phyloP scores from a whole-genome alignment of 2,797 vertebrate genomes.

The Vultur gryphus region DNA sequence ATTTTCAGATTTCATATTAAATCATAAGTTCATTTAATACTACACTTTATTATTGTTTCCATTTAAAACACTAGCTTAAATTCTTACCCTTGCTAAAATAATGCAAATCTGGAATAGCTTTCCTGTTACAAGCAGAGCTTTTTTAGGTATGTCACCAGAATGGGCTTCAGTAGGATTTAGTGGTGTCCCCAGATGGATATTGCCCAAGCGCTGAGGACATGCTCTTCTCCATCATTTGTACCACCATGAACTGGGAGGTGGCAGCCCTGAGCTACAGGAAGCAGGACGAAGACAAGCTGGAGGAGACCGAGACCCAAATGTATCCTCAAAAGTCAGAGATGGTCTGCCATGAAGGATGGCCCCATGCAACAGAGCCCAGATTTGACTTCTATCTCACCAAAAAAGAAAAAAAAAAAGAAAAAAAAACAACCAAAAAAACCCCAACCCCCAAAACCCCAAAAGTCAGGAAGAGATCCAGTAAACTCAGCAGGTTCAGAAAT shows the following conservation, averaged over 20 bases:
- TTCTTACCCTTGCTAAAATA: not conserved
- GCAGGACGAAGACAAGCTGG: not conserved
- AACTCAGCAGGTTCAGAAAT: not conserved
- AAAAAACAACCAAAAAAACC: not conserved
- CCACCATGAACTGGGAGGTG: not conserved
- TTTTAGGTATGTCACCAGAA: not conserved
- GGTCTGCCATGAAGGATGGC: not conserved
- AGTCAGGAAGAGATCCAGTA: not conserved
- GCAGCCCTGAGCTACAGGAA: not conserved
- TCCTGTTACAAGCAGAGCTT: not conserved
- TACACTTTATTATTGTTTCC: not conserved
- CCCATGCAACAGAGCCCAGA: not conserved
- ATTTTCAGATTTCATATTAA: not conserved
- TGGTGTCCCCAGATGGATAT: not conserved
- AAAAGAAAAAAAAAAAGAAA: no score
- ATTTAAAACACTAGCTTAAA: not conserved
- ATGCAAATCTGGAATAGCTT: not conserved
- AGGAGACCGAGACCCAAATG: not conserved
- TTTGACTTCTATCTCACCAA: not conserved
- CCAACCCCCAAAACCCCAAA: rapidly evolving
- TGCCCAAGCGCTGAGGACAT: not conserved
- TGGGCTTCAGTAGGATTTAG: not conserved
- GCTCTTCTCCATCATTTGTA: not conserved
- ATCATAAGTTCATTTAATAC: not conserved
- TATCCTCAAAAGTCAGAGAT: not conserved